phyloP scores from a whole-genome alignment of 2,113 vertebrate genomes.

The Empidonax alnorum region DNA sequence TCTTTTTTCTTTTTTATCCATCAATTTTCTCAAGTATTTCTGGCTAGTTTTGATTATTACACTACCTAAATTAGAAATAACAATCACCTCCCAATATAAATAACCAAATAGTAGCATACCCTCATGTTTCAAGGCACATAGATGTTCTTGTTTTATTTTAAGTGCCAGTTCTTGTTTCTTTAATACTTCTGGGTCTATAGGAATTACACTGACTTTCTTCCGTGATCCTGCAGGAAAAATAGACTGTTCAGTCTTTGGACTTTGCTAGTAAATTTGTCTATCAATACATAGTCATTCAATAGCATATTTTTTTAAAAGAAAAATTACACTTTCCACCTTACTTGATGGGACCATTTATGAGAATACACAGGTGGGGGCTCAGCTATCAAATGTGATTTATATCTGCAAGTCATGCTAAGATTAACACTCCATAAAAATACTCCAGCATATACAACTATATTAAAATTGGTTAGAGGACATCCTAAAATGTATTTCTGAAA shows the following conservation, averaged over 20 bases:
- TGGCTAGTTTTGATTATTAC: background rate
- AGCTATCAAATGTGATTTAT: background rate
- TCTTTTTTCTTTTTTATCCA: background rate
- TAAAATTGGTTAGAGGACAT: background rate
- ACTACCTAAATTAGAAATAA: background rate
- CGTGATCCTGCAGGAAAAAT: conserved; percentile 42
- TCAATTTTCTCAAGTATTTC: background rate
- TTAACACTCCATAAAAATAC: background rate
- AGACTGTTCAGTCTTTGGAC: background rate
- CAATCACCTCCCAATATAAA: background rate
- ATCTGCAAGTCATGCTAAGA: background rate
- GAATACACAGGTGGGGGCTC: background rate
- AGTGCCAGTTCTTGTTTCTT: conserved; percentile 61
- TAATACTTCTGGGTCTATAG: conserved; percentile 55
- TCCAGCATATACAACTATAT: background rate
- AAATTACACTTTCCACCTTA: background rate
- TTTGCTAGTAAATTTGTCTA: background rate
- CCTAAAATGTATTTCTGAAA: background rate
- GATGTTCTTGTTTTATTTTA: conserved; percentile 82
- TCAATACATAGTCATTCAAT: background rate
- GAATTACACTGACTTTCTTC: background rate
- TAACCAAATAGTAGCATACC: conserved; percentile 72
- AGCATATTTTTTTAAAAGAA: background rate
- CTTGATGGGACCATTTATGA: background rate
- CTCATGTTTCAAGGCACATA: conserved; percentile 80